Percentiles rank a stretch among this genome's conserved stretches.
These are phyloP conservation scores for Anagyrus pseudococci DNA, from an alignment of 2,888 invertebrate genomes.

Conservation along the genomic window DNA sequence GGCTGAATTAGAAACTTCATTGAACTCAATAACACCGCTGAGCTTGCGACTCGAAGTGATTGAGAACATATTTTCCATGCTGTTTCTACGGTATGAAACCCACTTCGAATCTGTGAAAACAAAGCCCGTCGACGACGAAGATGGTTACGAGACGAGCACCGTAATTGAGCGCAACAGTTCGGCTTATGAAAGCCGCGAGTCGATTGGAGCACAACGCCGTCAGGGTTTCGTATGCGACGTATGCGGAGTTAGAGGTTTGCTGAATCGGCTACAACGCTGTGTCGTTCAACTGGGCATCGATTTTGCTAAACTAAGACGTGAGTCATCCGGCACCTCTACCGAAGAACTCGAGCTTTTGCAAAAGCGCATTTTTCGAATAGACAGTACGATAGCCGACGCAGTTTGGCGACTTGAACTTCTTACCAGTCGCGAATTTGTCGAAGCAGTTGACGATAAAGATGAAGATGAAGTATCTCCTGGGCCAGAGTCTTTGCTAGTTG, in stretches of 20 bases:
- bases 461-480: too few relatives aligned
- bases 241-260: constrained; percentile 67
- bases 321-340: not conserved
- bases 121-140: constrained; percentile 63
- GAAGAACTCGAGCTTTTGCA: constrained; percentile 38
- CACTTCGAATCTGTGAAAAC: constrained; percentile 64
- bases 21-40: constrained; percentile 47
- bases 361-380: constrained; percentile 46
- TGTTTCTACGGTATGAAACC: constrained; percentile 70
- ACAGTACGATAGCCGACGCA: constrained; percentile 61
- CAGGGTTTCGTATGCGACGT: constrained; percentile 68
- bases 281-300: constrained; percentile 47
- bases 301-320: constrained; percentile 29
- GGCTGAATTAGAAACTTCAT: constrained; percentile 44
- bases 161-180: constrained; percentile 59
- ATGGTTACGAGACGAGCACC: constrained; percentile 64
- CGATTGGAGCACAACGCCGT: constrained; percentile 51
- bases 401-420: constrained; percentile 77
- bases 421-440: constrained; percentile 65
- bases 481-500: not conserved
- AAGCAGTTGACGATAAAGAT: constrained; percentile 61
- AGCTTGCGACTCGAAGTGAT: constrained; percentile 66
- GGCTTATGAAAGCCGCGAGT: constrained; percentile 50
- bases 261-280: constrained; percentile 67
- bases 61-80: constrained; percentile 75